Evolutionary conservation across 2,888 invertebrate genomes (phyloP).

Genomic region (Standfussiana lucernea): DNA sequence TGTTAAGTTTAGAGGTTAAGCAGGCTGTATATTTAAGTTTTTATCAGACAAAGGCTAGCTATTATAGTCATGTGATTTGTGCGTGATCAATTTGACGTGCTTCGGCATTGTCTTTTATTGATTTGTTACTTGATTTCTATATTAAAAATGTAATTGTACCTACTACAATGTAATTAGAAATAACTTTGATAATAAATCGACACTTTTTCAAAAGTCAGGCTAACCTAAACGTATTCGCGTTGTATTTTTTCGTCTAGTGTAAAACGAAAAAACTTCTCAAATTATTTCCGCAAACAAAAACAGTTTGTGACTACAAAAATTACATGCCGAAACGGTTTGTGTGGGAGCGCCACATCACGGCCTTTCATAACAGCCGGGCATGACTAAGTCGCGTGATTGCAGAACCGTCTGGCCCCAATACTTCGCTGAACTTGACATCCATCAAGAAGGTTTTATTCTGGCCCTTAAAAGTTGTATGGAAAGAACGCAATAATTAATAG

Average conservation of each 20-base stretch:
- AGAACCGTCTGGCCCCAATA: conserved; percentile 78
- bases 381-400: conserved; percentile 80
- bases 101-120: conserved; percentile 44
- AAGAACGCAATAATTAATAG: conserved; percentile 42
- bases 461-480: conserved; percentile 62
- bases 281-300: conserved; percentile 47
- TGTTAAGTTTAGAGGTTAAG: conserved; percentile 60
- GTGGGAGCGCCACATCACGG: conserved; percentile 58
- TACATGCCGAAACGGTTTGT: conserved; percentile 48
- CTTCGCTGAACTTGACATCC: conserved; percentile 83
- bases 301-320: conserved; percentile 9
- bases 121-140: conserved; percentile 32
- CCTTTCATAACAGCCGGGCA: conserved; percentile 72
- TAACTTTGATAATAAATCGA: not conserved
- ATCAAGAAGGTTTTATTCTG: conserved; percentile 72
- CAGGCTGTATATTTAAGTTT: conserved; percentile 41
- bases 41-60: conserved; percentile 46
- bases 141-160: not conserved
- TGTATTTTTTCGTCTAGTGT: not conserved
- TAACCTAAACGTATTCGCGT: not conserved
- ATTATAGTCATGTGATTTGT: conserved; percentile 51
- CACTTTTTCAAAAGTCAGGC: not conserved
- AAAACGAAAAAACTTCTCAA: conserved; percentile 10
- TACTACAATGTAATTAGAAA: not conserved
- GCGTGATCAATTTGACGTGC: conserved; percentile 56